These are phyloP conservation scores for Parnassius mnemosyne DNA, from an alignment of 2,888 invertebrate genomes.

Conservation along the genomic window DNA sequence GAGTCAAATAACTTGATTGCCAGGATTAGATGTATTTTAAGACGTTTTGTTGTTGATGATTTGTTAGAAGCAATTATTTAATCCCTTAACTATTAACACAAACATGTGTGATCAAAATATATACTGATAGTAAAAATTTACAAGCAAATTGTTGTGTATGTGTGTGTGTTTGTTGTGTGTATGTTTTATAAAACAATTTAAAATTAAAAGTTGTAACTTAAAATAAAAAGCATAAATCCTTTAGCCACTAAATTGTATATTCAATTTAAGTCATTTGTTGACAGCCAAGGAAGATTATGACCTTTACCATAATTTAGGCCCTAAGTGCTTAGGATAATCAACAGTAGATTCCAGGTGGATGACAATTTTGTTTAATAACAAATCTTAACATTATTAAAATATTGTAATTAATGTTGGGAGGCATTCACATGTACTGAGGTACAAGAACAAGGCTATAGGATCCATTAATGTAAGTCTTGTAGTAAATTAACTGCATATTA, in stretches of 20 bases:
- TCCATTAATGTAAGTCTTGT: slow-evolving; percentile 10
- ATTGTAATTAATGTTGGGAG: slow-evolving; percentile 4
- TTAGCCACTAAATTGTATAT: slow-evolving; percentile 24
- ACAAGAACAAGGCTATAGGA: background rate
- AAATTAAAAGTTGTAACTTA: slow-evolving; percentile 11
- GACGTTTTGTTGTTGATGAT: background rate
- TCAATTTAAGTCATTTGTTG: slow-evolving; percentile 12
- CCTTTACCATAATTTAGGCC: slow-evolving; percentile 19
- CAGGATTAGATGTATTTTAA: background rate
- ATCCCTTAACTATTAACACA: background rate
- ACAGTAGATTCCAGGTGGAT: background rate
- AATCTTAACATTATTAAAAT: slow-evolving; percentile 19
- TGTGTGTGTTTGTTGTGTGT: slow-evolving; percentile 11
- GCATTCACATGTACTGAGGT: background rate
- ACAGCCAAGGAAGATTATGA: slow-evolving; percentile 15
- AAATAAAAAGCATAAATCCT: slow-evolving; percentile 25
- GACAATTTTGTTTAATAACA: slow-evolving; percentile 16
- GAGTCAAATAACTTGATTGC: background rate
- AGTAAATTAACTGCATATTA: background rate
- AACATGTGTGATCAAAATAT: slow-evolving; percentile 11
- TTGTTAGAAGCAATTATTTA: background rate
- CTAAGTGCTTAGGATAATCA: slow-evolving; percentile 5
- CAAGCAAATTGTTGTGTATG: slow-evolving; percentile 11
- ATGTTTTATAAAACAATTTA: slow-evolving; percentile 19
- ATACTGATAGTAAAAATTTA: slow-evolving; percentile 18